These are phyloP conservation scores for Grus americana DNA, from an alignment of 2,113 vertebrate species.

Conservation along the genomic window DNA sequence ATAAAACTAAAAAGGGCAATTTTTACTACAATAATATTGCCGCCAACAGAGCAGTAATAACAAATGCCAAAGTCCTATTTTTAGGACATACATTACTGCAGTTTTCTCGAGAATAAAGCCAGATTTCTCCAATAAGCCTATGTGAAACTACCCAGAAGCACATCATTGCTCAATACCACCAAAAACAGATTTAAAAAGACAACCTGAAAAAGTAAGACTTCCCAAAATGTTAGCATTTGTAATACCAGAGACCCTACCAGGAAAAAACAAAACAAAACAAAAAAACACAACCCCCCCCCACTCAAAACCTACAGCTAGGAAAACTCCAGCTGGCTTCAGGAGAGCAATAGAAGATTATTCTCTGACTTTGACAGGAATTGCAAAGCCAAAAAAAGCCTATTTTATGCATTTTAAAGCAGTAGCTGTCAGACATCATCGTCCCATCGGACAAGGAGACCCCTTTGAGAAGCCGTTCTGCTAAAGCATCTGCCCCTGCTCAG, in stretches of 20 bases:
- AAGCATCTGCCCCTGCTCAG: background rate
- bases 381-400: background rate
- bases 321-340: background rate
- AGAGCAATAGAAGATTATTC: background rate
- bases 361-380: background rate
- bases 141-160: background rate
- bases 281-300: background rate
- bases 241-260: background rate
- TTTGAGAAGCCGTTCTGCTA: background rate
- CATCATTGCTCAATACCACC: background rate
- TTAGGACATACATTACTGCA: background rate
- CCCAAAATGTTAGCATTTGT: background rate
- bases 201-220: background rate
- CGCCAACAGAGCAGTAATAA: background rate
- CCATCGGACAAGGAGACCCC: background rate
- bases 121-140: background rate
- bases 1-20: background rate
- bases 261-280: background rate
- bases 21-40: background rate
- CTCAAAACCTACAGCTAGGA: background rate
- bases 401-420: background rate
- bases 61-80: background rate
- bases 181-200: background rate
- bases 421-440: background rate
- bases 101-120: background rate